Evolutionary conservation across 2,113 vertebrate species (phyloP), one percentile per base, ranked within the genome.

Genomic region (Aramus guarauna): DNA sequence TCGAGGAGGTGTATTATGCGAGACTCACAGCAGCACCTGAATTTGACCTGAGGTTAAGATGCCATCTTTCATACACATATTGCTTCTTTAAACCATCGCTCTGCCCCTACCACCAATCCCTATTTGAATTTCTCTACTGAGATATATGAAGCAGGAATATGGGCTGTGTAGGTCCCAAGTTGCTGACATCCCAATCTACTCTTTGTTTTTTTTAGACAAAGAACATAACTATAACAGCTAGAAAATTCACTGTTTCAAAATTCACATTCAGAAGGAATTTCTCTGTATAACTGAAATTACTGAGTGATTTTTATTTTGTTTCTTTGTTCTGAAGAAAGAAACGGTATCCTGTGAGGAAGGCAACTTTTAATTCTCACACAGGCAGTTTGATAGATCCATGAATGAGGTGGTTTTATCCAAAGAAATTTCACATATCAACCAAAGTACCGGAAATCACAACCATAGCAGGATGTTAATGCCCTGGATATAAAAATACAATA

Each of bases 401-500:
- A 93, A 90, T 52, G 2, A 45, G 30, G 20, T 72, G 22, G 14
- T 45, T 59, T 68, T 68, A 79, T 76, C 67, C 41, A 78, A 62
- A 78, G 34, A 19, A 90, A 72, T 86, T 60, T 39, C 79, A 27
- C 12, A 2, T 56, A 79, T 34, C 50, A 92, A 19, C 5, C 17
- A 2, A 85, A 69, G 56, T 74, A 95, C 41, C 75, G 76, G 60
- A 90, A 94, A 75, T 71, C 47, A 45, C 36, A 78, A 53, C 15
- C 41, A n/a, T 34, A 63, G 39, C 53, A 68, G 45, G 47, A 78
- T 50, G 24, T 47, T 93, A 75, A 78, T 88, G 39, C 18, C 71
- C 39, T 81, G 39, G 55, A 56, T 84, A 88, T 77, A 74, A 95
- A 94, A 94, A 81, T 41, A 90, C 41, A 94, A 45, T 94, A 75